Conservation (phyloP, 2,888 invertebrate genomes). For the Caenorhabditis macrosperma region DNA sequence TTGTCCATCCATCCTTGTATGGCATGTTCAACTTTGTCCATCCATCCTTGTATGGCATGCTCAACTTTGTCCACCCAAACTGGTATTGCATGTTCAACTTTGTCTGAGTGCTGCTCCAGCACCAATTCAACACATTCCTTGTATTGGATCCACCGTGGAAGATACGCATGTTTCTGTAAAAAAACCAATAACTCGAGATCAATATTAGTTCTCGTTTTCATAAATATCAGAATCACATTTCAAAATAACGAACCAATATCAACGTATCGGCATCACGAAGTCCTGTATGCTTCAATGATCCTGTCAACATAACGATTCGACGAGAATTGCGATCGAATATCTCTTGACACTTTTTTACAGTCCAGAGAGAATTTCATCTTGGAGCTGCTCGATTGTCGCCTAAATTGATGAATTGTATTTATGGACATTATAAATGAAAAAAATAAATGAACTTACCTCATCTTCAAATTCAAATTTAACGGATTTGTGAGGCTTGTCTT, state of each 20-base stretch:
- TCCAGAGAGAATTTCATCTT: too few relatives aligned
- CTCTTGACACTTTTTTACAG: too few relatives aligned
- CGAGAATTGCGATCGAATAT: too few relatives aligned
- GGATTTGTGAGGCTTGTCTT: constrained; percentile 4
- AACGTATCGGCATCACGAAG: too few relatives aligned
- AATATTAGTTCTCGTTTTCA: too few relatives aligned
- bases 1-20: too few relatives aligned
- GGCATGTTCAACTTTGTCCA: too few relatives aligned
- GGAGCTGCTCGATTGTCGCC: too few relatives aligned
- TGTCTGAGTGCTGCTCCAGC: constrained; percentile 24
- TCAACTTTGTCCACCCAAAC: neutral
- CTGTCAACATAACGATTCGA: too few relatives aligned
- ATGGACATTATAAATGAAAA: too few relatives aligned
- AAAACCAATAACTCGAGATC: constrained; percentile 6
- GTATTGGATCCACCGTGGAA: constrained; percentile 38
- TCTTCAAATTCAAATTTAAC: constrained; percentile 1
- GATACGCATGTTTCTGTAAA: constrained; percentile 52
- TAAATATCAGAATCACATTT: constrained; percentile 1
- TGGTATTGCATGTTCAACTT: constrained; percentile 15
- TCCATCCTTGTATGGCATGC: too few relatives aligned
- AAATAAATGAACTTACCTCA: neutral
- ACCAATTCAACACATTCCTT: constrained; percentile 40
- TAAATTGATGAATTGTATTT: neutral
- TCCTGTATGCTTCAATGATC: too few relatives aligned
- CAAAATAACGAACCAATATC: neutral